Base-by-base conservation (phyloP, 1,140 invertebrate genomes). In the Leptonema lineaticorne region DNA sequence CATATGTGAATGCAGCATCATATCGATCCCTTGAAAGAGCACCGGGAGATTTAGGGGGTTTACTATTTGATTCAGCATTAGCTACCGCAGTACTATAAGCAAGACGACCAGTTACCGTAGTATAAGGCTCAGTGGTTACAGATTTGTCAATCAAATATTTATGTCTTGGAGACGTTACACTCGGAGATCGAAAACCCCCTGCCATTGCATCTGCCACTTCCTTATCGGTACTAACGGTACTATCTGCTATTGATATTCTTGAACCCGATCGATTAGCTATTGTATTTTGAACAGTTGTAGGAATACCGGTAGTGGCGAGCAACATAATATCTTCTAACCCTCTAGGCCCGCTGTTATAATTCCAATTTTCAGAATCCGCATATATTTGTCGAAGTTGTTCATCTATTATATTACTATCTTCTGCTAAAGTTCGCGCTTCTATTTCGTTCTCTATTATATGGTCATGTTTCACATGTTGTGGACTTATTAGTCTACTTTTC, bases 301-400 rank as follows among this genome's bases (percentile, higher is more conserved):
- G 76, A 20, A 78, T 71, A 46, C 77, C 77, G 29, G 71, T 71
- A 70, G 78, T 77, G 3, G 75, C 74, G n/a, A 81, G 50, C 64
- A 85, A 74, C 73, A 85, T 78, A 62, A 85, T 78, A 66, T 86
- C 84, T 71, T 84, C 82, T 75, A 85, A 83, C 75, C 80, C 83
- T 74, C 83, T 81, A 71, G 83, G 82, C 78, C 84, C 86, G 74
- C 85, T 87, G 26, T 86, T 86, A 66, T 89, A 89, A n/a, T 82
- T 87, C 90, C 90, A 92, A 74, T 86, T 89, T 69, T 91, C 89
- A 37, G 86, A 86, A 6, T 85, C 85, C 1, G 85, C 81, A 69
- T 89, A 90, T 53, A 90, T 85, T 75, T 86, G 86, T 74, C 87
- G 83, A 62, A 91, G 75, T 74, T 90, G 86, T 75, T 90, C 87